phyloP scores from a whole-genome alignment of 2,888 invertebrate genomes.

The Thalpophila matura region DNA sequence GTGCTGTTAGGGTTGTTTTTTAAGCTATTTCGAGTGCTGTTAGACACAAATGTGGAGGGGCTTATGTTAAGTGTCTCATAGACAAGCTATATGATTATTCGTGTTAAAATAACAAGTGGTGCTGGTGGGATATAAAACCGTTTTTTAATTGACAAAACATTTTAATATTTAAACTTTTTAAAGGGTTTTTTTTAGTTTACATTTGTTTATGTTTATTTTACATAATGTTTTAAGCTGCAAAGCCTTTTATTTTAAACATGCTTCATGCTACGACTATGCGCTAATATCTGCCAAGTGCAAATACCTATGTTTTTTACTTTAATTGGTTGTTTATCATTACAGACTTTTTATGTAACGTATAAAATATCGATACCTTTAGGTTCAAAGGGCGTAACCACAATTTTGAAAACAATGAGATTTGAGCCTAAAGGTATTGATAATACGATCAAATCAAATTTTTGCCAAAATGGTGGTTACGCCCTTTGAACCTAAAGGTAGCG shows the following conservation, averaged over 20 bases:
- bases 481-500: too few species aligned
- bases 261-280: conserved; percentile 63
- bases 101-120: conserved; percentile 86
- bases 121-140: conserved; percentile 75
- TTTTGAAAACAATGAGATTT: too few species aligned
- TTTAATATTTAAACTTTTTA: conserved; percentile 39
- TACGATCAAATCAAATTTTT: too few species aligned
- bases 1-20: conserved; percentile 73
- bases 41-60: conserved; percentile 76
- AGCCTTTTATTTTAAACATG: conserved; percentile 60
- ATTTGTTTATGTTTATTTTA: conserved; percentile 42
- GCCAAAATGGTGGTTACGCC: too few species aligned
- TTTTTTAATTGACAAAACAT: conserved; percentile 41
- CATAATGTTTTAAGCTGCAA: conserved; percentile 58
- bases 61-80: conserved; percentile 51
- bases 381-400: too few species aligned
- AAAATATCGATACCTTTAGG: neutral
- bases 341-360: conserved; percentile 53
- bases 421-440: too few species aligned
- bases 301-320: neutral
- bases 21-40: conserved; percentile 75
- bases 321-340: conserved; percentile 33
- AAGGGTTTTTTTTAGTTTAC: conserved; percentile 13
- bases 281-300: conserved; percentile 25
- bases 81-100: conserved; percentile 64